Percentiles rank a stretch among this genome's conserved stretches.
Conservation (phyloP, 2,888 invertebrate species). For the Pachydiplax longipennis region DNA sequence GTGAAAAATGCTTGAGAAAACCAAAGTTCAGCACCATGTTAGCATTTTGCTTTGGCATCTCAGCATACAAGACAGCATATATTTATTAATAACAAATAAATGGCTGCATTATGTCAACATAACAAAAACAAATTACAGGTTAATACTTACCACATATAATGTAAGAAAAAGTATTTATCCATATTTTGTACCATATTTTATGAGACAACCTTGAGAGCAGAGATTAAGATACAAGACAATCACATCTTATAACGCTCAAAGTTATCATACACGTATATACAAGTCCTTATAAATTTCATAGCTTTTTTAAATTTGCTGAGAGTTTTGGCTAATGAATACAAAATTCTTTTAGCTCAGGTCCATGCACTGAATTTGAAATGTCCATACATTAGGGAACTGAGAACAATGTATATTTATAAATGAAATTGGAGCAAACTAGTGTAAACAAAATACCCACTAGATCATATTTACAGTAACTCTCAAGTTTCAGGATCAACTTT, state of each 20-base stretch:
- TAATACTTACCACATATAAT: slow-evolving; percentile 41
- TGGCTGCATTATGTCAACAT: slow-evolving; percentile 10
- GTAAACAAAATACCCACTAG: slow-evolving; percentile 32
- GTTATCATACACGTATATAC: slow-evolving; percentile 21
- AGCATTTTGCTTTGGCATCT: background rate
- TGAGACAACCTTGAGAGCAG: slow-evolving; percentile 10
- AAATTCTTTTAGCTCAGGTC: background rate
- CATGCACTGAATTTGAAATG: slow-evolving; percentile 5
- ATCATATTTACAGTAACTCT: slow-evolving; percentile 32
- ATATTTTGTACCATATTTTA: slow-evolving; percentile 37
- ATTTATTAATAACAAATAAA: slow-evolving; percentile 7
- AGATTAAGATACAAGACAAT: slow-evolving; percentile 16
- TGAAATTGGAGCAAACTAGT: slow-evolving; percentile 17
- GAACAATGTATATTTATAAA: slow-evolving; percentile 3
- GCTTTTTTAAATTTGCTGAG: background rate
- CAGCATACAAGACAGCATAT: slow-evolving; percentile 17
- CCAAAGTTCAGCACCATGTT: slow-evolving; percentile 11
- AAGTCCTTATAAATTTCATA: slow-evolving; percentile 13
- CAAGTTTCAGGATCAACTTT: slow-evolving; percentile 24
- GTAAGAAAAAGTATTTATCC: slow-evolving; percentile 28
- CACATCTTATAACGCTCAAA: background rate
- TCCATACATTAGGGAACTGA: slow-evolving; percentile 26
- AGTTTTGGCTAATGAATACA: background rate
- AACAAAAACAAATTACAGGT: slow-evolving; percentile 26
- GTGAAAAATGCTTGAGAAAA: background rate